These are phyloP conservation scores for Lepidochrysops patricia DNA, from an alignment of 2,888 invertebrate species.

Conservation along the genomic window DNA sequence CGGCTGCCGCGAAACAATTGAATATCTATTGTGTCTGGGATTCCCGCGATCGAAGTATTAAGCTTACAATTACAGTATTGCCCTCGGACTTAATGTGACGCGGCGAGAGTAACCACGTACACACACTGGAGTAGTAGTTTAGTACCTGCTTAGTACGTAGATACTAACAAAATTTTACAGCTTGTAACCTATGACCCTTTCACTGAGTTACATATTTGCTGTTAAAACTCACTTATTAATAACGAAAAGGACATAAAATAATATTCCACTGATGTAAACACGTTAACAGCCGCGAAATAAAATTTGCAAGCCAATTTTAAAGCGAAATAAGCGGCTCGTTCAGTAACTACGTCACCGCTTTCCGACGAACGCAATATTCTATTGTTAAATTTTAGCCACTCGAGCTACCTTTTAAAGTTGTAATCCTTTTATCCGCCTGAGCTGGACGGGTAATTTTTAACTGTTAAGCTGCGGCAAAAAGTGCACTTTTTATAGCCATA, in stretches of 20 bases:
- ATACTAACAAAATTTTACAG: no score
- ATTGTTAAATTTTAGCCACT: slow-evolving; percentile 18
- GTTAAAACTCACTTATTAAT: no score
- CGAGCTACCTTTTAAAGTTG: slow-evolving; percentile 13
- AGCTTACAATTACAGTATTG: no score
- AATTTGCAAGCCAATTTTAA: not conserved
- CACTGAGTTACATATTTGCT: no score
- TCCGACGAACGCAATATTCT: slow-evolving; percentile 14
- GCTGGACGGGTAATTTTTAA: slow-evolving; percentile 11
- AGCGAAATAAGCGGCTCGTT: not conserved
- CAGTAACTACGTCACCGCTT: slow-evolving; percentile 13
- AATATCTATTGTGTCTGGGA: no score
- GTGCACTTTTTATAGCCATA: not conserved
- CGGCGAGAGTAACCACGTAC: no score
- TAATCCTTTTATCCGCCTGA: slow-evolving; percentile 13
- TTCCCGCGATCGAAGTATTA: no score
- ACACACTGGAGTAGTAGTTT: no score
- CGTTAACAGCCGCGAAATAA: not conserved
- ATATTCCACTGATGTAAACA: not conserved
- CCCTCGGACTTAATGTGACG: no score
- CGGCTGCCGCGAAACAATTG: no score
- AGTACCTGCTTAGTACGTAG: no score
- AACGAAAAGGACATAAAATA: not conserved
- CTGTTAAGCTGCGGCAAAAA: slow-evolving; percentile 8
- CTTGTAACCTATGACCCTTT: no score